Evolutionary conservation across 2,888 invertebrate genomes (phyloP).

Genomic region (Tenthredo distinguenda): DNA sequence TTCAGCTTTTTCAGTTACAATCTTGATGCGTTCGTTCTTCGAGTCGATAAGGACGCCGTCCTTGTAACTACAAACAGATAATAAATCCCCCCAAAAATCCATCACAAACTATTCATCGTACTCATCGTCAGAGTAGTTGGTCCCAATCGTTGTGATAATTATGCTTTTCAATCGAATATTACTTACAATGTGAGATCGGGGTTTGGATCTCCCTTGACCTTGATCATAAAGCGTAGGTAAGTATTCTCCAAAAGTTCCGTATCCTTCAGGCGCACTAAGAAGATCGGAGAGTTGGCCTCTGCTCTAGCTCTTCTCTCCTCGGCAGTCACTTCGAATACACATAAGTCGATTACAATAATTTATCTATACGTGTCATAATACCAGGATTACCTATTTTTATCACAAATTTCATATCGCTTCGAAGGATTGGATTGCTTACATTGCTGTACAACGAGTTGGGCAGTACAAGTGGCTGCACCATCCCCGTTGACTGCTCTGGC

Average conservation of each 20-base stretch:
- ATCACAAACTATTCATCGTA: background rate
- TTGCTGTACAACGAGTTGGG: slow-evolving; percentile 92
- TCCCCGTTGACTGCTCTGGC: slow-evolving; percentile 91
- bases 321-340: slow-evolving; percentile 81
- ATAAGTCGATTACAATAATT: background rate
- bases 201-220: slow-evolving; percentile 92
- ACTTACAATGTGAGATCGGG: slow-evolving; percentile 96
- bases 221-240: slow-evolving; percentile 92
- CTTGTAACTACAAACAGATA: slow-evolving; percentile 85
- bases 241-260: slow-evolving; percentile 93
- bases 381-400: background rate
- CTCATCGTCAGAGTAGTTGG: background rate
- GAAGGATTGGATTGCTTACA: slow-evolving; percentile 81
- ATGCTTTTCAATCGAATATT: slow-evolving; percentile 43
- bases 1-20: slow-evolving; percentile 87
- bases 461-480: slow-evolving; percentile 91
- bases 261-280: slow-evolving; percentile 91
- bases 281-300: slow-evolving; percentile 89
- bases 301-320: slow-evolving; percentile 86
- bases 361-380: background rate
- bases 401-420: background rate
- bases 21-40: slow-evolving; percentile 84
- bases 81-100: background rate
- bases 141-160: background rate
- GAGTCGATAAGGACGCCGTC: slow-evolving; percentile 87